Base-by-base conservation (phyloP, 2,888 invertebrate species). In the Keiferia lycopersicella region DNA sequence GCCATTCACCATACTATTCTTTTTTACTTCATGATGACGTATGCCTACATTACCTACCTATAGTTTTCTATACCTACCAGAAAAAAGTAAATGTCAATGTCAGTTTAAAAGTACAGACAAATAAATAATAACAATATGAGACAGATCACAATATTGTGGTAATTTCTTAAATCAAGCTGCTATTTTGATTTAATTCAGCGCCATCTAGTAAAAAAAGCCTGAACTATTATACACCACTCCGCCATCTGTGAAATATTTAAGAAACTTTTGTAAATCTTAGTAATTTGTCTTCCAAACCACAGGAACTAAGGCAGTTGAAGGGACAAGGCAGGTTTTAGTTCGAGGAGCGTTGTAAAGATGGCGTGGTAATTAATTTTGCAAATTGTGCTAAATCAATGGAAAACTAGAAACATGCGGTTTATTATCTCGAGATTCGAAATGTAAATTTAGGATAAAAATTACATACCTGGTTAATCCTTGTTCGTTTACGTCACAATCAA, bases 391-490 rank as follows among this genome's bases (percentile, higher is more conserved):
- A 45, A 45, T 7, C 16, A 16, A 3, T 45, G 16, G 3, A 16
- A 45, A 45, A 45, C 45, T 45, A 16, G 45, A 16, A 45, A 16
- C 2, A 16, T 45, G 45, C 45, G 45, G n/a, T 3, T 45, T 45
- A 45, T 45, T 45, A 45, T 45, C 45, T n/a, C 45, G 8, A 3
- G 41, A 12, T 45, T 16, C 3, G 16, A 16, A 16, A 45, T 16
- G n/a, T n/a, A 16, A 45, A 45, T 45, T n/a, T 16, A n/a, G 45
- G n/a, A n/a, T 45, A 45, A 45, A 45, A 45, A 45, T 45, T n/a
- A 45, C 45, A 45, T n/a, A 45, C n/a, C 16, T n/a, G 16, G n/a
- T 45, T 45, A 45, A 45, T 45, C 45, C 16, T n/a, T 8, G 45
- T 45, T 45, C n/a, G n/a, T 16, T 45, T 45, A 45, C 45, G 45